These are phyloP conservation scores for Ellobium chinense DNA, from an alignment of 2,888 invertebrate species.

Conservation along the genomic window DNA sequence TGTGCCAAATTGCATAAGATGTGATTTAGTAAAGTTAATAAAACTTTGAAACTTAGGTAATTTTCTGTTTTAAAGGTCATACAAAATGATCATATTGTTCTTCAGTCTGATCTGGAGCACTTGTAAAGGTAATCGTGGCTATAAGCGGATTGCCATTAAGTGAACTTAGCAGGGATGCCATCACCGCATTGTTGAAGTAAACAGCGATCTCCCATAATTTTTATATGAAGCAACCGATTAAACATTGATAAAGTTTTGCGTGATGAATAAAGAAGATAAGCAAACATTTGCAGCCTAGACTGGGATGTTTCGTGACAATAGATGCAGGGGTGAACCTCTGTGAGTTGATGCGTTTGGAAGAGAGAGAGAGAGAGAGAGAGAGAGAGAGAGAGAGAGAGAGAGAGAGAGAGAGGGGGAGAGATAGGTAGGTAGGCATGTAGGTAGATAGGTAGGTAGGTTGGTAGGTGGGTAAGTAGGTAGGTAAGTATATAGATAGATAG, in stretches of 20 bases:
- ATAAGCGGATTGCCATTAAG: too few relatives aligned
- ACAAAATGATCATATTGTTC: too few relatives aligned
- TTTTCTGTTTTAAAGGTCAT: too few relatives aligned
- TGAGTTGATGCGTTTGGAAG: neutral
- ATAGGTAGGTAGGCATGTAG: neutral
- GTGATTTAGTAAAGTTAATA: too few relatives aligned
- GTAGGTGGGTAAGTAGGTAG: neutral
- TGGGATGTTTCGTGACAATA: too few relatives aligned
- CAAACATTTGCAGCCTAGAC: too few relatives aligned
- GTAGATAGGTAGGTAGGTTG: neutral
- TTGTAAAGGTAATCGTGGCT: too few relatives aligned
- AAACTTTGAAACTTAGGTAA: too few relatives aligned
- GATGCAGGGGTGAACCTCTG: neutral
- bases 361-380: neutral
- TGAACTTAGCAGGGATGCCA: too few relatives aligned
- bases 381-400: neutral
- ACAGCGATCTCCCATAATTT: neutral
- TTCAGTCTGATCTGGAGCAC: too few relatives aligned
- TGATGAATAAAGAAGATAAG: constrained; percentile 14
- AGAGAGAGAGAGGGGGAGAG: neutral
- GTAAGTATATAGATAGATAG: neutral
- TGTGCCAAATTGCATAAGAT: too few relatives aligned
- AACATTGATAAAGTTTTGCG: neutral
- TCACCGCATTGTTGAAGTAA: neutral
- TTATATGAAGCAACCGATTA: neutral